phyloP scores from a whole-genome alignment of 2,797 vertebrate genomes.

The Sarcoramphus papa region DNA sequence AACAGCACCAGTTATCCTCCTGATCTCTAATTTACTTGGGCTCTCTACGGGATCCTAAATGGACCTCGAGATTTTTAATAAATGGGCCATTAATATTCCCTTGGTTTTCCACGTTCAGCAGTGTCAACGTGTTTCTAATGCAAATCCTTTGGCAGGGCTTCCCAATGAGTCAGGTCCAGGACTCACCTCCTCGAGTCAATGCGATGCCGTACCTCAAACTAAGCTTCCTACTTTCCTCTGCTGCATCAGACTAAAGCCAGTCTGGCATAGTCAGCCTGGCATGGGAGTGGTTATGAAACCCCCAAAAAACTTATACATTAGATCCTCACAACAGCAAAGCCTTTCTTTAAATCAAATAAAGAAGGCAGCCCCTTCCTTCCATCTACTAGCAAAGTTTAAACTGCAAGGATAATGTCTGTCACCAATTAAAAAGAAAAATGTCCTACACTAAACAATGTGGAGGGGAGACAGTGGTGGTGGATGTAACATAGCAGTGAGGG shows the following conservation, averaged over 20 bases:
- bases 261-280: neutral
- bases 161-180: neutral
- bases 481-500: neutral
- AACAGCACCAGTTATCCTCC: neutral
- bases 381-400: neutral
- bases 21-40: neutral
- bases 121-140: neutral
- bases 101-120: neutral
- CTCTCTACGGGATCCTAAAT: neutral
- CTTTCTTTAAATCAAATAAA: neutral
- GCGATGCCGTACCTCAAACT: rapidly evolving
- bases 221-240: neutral
- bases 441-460: neutral
- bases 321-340: neutral
- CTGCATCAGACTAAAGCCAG: neutral
- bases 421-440: neutral
- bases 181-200: neutral
- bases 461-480: neutral
- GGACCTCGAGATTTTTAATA: neutral
- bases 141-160: neutral
- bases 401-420: neutral
- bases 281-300: neutral
- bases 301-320: neutral
- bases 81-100: neutral
- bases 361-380: neutral